Evolutionary conservation across 1,140 invertebrate genomes (phyloP), one percentile per base, ranked within the genome.

Genomic region (Stenopsyche tienmushanensis): DNA sequence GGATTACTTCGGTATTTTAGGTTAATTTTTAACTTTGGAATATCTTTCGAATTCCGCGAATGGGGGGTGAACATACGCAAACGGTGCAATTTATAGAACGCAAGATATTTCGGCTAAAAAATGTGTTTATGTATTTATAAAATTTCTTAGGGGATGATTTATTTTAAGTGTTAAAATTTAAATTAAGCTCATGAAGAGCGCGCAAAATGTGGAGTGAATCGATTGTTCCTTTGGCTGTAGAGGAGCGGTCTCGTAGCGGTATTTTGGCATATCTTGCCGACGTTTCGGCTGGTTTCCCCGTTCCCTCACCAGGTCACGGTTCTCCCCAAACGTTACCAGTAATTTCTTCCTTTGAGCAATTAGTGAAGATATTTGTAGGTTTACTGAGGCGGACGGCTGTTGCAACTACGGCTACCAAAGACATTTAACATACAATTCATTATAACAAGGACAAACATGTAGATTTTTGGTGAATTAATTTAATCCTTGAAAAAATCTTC

Each of bases 281-380:
- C 17, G 29, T 53, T 53, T 53, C 20, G 49, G 49, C 42, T 24
- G 5, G 41, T 54, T 15, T 64, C 34, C 25, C 25, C 20, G 20
- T 9, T 20, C 55, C 55, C 3, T 58, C 34, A n/a, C 24, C 25
- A 25, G 57, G 55, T 26, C 42, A 10, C 26, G 26, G 52, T 20
- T 24, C 52, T 34, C 23, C 23, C 20, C 57, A 24, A 57, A 42
- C 20, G 57, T 34, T 25, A 24, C 10, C 53, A 50, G 64, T 69
- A 65, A 69, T 69, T 66, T 66, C 64, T 66, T 69, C 64, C 67
- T 69, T 69, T 69, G 67, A 69, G 67, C 67, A 69, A 69, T 69
- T 69, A 69, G 67, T 54, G 34, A 69, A 69, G 64, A 66, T 69
- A 69, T 69, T 69, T 69, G 67, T 66, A 65, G 67, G 67, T 69